phyloP scores from a whole-genome alignment of 2,113 vertebrate species.

The Eolophus roseicapilla region DNA sequence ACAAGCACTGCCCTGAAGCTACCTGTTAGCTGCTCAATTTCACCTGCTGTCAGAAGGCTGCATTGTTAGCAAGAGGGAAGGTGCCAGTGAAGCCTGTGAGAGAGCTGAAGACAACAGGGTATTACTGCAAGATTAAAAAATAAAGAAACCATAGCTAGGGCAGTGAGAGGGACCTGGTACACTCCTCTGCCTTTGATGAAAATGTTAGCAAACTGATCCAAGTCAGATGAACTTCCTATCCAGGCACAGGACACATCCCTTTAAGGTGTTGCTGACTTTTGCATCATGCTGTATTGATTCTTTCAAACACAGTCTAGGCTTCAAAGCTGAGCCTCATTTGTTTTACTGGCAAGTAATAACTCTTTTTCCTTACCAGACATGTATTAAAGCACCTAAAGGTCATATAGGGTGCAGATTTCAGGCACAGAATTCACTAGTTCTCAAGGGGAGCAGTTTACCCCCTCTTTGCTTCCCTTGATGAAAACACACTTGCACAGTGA shows the following conservation, averaged over 20 bases:
- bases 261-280: neutral
- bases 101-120: neutral
- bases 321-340: neutral
- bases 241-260: neutral
- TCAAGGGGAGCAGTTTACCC: neutral
- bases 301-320: neutral
- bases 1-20: neutral
- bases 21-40: neutral
- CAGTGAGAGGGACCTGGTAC: neutral
- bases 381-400: neutral
- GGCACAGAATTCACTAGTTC: neutral
- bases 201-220: neutral
- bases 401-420: neutral
- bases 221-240: neutral
- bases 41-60: neutral
- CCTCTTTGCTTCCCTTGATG: neutral
- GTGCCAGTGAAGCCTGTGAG: neutral
- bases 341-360: neutral
- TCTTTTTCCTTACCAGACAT: neutral
- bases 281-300: neutral
- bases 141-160: neutral
- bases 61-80: neutral
- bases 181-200: neutral
- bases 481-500: neutral
- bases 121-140: neutral